Evolutionary conservation across 1,140 invertebrate species (phyloP).

Genomic region (Lineus longissimus): DNA sequence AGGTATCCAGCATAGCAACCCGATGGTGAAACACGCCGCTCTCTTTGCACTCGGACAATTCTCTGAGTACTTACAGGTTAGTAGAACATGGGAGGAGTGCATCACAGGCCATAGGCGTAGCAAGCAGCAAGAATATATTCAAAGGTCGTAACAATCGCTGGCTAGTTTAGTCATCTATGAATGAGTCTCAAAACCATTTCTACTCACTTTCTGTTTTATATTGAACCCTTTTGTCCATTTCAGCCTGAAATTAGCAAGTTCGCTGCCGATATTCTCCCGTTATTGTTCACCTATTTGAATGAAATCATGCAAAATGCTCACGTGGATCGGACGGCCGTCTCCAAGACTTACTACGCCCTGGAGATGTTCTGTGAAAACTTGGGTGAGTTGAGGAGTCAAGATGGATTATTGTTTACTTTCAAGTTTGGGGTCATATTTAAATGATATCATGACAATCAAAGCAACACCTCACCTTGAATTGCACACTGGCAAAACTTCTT

Average conservation of each 20-base stretch:
- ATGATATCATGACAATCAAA: neutral
- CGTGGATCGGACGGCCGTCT: no score
- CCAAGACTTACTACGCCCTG: slow-evolving; percentile 76
- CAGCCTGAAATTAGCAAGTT: slow-evolving; percentile 68
- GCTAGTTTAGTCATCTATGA: no score
- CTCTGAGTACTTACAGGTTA: slow-evolving; percentile 71
- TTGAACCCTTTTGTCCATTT: neutral
- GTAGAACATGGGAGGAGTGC: neutral
- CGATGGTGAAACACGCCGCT: slow-evolving; percentile 68
- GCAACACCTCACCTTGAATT: no score
- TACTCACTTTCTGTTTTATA: neutral
- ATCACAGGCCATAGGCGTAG: no score
- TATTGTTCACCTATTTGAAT: slow-evolving; percentile 68
- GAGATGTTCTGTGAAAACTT: slow-evolving; percentile 79
- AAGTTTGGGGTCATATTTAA: neutral
- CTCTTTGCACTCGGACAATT: slow-evolving; percentile 79
- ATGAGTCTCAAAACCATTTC: neutral
- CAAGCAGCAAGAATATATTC: no score
- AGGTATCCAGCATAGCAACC: slow-evolving; percentile 65
- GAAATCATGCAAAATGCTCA: slow-evolving; percentile 54
- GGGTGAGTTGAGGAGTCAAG: slow-evolving; percentile 42
- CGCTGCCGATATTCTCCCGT: slow-evolving; percentile 67
- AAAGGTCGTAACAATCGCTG: no score
- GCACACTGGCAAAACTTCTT: no score
- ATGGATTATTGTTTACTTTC: neutral